Conservation (phyloP, 2,797 vertebrate species). For the Eurystomus glaucurus region DNA sequence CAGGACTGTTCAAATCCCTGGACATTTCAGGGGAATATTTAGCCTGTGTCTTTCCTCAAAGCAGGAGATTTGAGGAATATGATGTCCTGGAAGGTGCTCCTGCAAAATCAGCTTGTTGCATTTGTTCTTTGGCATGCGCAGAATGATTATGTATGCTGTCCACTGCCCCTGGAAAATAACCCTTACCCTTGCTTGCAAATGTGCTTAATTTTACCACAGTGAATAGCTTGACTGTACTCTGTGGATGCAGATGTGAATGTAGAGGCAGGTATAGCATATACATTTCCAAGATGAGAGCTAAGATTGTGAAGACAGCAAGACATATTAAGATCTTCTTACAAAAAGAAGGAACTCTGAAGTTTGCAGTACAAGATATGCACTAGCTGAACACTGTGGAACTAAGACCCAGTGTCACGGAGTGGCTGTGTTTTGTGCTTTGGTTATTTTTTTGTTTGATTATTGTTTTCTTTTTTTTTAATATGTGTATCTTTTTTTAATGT, state of each 20-base stretch:
- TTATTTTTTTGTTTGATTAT: fast-evolving
- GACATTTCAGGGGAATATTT: not conserved
- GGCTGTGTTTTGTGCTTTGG: not conserved
- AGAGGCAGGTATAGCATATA: not conserved
- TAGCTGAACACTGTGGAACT: not conserved
- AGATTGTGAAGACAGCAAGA: not conserved
- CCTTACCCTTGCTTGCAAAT: not conserved
- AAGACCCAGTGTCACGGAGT: not conserved
- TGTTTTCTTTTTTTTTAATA: fast-evolving
- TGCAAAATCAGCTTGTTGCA: constrained; percentile 13
- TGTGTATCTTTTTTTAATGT: not conserved
- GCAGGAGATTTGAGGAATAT: constrained; percentile 7
- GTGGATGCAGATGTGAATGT: fast-evolving
- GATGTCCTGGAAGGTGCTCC: constrained; percentile 15
- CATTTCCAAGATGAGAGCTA: not conserved
- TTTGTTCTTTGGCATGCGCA: constrained; percentile 30
- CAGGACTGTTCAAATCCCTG: not conserved
- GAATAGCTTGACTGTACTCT: not conserved
- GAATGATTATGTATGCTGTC: constrained; percentile 13
- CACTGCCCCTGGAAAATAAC: not conserved
- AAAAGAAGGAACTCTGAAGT: not conserved
- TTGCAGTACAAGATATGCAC: not conserved
- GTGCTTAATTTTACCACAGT: not conserved
- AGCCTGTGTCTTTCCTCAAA: constrained; percentile 38
- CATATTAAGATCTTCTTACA: not conserved